Conservation (phyloP, 1,140 invertebrate genomes). For the Arctopsyche grandis region DNA sequence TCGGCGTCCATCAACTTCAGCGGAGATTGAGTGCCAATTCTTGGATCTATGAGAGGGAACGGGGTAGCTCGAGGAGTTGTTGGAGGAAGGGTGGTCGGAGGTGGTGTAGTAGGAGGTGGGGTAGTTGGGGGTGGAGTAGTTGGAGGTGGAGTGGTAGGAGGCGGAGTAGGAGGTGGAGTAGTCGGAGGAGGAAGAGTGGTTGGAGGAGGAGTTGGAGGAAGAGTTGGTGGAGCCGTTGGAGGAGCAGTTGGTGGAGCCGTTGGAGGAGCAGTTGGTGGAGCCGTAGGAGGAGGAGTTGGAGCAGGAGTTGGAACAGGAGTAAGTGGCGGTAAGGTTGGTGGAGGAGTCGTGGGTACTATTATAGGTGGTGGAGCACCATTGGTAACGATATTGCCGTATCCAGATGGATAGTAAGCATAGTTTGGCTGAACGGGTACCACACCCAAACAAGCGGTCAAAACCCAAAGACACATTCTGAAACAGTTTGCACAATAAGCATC, state of each 20-base stretch:
- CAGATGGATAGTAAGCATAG: conserved; percentile 20
- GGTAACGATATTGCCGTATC: conserved; percentile 56
- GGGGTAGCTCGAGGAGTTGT: conserved; percentile 54
- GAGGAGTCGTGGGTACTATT: conserved; percentile 41
- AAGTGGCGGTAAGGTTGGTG: conserved; percentile 23
- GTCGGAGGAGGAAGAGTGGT: conserved; percentile 26
- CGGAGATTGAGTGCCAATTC: conserved; percentile 56
- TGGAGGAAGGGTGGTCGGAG: conserved; percentile 42
- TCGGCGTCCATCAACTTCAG: conserved; percentile 59
- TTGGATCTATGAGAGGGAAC: conserved; percentile 58
- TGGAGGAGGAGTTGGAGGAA: conserved; percentile 42
- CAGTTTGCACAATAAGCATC: not conserved
- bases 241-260: conserved; percentile 30
- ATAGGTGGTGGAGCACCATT: conserved; percentile 53
- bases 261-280: conserved; percentile 33
- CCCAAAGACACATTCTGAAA: conserved; percentile 63
- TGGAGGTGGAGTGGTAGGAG: conserved; percentile 56
- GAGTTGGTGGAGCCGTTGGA: conserved; percentile 41
- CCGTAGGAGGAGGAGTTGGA: conserved; percentile 29
- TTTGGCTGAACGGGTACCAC: conserved; percentile 56
- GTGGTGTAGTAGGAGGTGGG: not conserved
- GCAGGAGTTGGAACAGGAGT: conserved; percentile 46
- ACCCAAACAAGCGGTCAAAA: conserved; percentile 63
- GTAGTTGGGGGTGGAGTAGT: conserved; percentile 34
- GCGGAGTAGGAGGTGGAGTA: conserved; percentile 34